Evolutionary conservation across 2,113 vertebrate species (phyloP).

Genomic region (Tachycineta bicolor): DNA sequence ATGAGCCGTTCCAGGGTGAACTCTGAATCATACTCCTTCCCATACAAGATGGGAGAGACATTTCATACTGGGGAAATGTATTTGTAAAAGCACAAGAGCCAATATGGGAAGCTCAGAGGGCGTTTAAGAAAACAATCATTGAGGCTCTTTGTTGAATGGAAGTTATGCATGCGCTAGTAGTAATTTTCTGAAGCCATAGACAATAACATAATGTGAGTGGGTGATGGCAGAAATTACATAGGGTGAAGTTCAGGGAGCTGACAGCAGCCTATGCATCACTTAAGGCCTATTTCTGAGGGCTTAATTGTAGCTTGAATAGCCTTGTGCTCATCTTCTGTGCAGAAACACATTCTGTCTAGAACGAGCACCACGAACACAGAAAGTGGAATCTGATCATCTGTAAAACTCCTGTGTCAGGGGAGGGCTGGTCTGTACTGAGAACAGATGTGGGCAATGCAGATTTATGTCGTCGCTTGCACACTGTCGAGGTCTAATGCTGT

Average conservation of each 20-base stretch:
- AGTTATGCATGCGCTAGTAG: slow-evolving; percentile 52
- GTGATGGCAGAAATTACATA: slow-evolving; percentile 41
- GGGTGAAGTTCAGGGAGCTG: slow-evolving; percentile 44
- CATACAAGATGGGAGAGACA: slow-evolving; percentile 29
- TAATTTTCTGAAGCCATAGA: slow-evolving; percentile 54
- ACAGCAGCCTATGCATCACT: slow-evolving; percentile 50
- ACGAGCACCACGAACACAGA: neutral
- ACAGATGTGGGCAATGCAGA: neutral
- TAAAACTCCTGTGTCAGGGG: neutral
- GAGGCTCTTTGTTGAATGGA: slow-evolving; percentile 59
- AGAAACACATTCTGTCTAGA: neutral
- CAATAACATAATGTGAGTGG: slow-evolving; percentile 48
- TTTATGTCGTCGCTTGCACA: neutral
- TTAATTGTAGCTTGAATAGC: slow-evolving; percentile 37
- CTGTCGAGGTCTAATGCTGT: neutral
- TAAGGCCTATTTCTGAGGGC: slow-evolving; percentile 33
- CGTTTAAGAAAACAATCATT: slow-evolving; percentile 66
- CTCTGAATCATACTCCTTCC: slow-evolving; percentile 41
- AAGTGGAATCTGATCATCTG: neutral
- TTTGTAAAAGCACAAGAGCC: slow-evolving; percentile 63
- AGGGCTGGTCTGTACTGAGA: neutral
- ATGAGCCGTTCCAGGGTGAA: slow-evolving; percentile 50
- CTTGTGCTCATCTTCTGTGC: neutral
- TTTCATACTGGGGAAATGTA: slow-evolving; percentile 45
- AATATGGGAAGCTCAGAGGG: slow-evolving; percentile 55